These are phyloP conservation scores for Dasypus novemcinctus DNA, from an alignment of 2,113 vertebrate genomes.

Conservation along the genomic window DNA sequence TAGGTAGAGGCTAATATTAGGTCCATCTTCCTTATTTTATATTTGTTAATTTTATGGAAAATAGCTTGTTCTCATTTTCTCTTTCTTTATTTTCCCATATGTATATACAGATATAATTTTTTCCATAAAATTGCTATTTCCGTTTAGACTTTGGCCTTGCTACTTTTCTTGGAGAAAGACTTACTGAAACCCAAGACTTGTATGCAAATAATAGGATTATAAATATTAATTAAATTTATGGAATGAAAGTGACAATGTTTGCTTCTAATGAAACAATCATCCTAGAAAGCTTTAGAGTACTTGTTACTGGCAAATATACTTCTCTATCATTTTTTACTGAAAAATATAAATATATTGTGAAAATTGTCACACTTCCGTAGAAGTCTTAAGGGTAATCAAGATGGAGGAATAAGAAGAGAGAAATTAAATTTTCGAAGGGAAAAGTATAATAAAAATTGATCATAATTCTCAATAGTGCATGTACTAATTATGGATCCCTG, in stretches of 20 bases:
- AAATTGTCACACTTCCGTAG: slow-evolving; percentile 27
- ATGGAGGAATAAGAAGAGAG: slow-evolving; percentile 1
- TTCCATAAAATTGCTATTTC: not conserved
- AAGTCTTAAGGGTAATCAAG: not conserved
- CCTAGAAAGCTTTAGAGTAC: slow-evolving; percentile 31
- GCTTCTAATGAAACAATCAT: slow-evolving; percentile 15
- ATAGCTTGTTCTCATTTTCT: not conserved
- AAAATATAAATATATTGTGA: not conserved
- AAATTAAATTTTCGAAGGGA: slow-evolving; percentile 28
- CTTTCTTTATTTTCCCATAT: not conserved
- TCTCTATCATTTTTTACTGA: slow-evolving; percentile 26
- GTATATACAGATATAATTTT: not conserved
- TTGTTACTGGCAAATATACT: not conserved
- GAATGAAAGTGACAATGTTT: not conserved
- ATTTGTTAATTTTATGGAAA: not conserved
- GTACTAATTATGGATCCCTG: slow-evolving; percentile 25
- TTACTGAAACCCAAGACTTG: slow-evolving; percentile 4
- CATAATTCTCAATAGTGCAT: slow-evolving; percentile 47
- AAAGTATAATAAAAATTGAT: slow-evolving; percentile 43
- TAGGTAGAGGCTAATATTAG: not conserved
- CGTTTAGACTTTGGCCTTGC: not conserved
- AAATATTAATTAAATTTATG: not conserved
- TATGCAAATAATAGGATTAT: not conserved
- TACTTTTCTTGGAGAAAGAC: not conserved
- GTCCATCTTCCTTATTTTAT: not conserved